Evolutionary conservation across 2,888 invertebrate species (phyloP).

Genomic region (Eristalis tenax): DNA sequence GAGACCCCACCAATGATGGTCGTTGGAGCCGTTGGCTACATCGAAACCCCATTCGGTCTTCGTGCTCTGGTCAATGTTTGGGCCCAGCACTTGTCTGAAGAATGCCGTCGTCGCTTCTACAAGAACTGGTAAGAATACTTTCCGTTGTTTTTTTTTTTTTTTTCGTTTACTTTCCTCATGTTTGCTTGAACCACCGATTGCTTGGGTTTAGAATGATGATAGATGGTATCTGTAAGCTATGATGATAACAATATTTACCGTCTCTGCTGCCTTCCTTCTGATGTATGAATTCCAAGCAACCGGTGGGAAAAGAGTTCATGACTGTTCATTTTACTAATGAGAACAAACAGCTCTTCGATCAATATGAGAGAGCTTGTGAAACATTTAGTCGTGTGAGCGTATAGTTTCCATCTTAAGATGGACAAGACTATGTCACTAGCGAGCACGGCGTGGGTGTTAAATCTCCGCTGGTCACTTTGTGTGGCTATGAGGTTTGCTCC

Average conservation of each 20-base stretch:
- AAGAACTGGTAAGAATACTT: conserved; percentile 94
- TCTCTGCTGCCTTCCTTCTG: conserved; percentile 82
- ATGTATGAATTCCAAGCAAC: conserved; percentile 71
- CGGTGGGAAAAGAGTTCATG: conserved; percentile 15
- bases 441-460: conserved; percentile 80
- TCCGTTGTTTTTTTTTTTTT: not conserved
- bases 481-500: conserved; percentile 85
- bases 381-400: conserved; percentile 80
- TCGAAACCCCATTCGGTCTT: conserved; percentile 98
- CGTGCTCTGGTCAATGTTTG: conserved; percentile 97
- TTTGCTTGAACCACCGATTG: conserved; percentile 15
- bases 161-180: not conserved
- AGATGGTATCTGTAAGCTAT: conserved; percentile 79
- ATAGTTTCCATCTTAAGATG: conserved; percentile 71
- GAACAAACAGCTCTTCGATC: conserved; percentile 85
- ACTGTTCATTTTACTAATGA: conserved; percentile 49
- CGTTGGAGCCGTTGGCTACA: conserved; percentile 99
- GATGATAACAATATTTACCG: conserved; percentile 77
- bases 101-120: conserved; percentile 99
- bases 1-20: conserved; percentile 99
- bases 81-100: conserved; percentile 99
- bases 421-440: conserved; percentile 72
- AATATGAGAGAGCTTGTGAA: conserved; percentile 85
- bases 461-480: conserved; percentile 85
- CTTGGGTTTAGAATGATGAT: conserved; percentile 77